Percentiles rank a stretch among this genome's conserved stretches.
These are phyloP conservation scores for Tretioscincus oriximinensis DNA, from an alignment of 2,113 vertebrate species.

Conservation along the genomic window DNA sequence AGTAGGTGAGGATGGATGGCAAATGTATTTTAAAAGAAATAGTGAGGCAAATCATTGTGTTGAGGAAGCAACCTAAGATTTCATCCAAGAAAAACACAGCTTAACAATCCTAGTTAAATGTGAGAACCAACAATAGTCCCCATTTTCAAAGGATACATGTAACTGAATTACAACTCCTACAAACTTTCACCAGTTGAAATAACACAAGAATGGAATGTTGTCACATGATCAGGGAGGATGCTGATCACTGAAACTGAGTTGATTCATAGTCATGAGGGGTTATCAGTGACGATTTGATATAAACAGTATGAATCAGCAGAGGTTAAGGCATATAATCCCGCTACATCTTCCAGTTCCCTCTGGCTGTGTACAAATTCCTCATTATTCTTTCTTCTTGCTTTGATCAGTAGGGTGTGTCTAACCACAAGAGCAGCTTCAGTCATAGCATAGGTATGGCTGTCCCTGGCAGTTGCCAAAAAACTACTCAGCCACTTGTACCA, in stretches of 20 bases:
- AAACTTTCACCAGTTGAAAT: background rate
- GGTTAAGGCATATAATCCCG: constrained; percentile 45
- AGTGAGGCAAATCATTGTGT: too few species aligned
- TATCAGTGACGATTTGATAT: constrained; percentile 42
- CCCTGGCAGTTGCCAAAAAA: constrained; percentile 1
- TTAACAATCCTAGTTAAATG: background rate
- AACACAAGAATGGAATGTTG: constrained; percentile 46
- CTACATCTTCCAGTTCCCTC: constrained; percentile 49
- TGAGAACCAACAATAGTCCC: background rate
- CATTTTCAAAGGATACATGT: background rate
- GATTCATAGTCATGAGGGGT: constrained; percentile 48
- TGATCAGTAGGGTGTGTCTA: constrained; percentile 40
- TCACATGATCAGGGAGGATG: constrained; percentile 44
- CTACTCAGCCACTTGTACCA: background rate
- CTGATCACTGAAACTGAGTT: constrained; percentile 49
- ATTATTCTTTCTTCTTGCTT: constrained; percentile 51
- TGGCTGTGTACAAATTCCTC: constrained; percentile 52
- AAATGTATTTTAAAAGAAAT: too few species aligned
- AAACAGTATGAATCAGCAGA: constrained; percentile 54
- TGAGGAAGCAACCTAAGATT: too few species aligned
- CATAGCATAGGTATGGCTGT: constrained; percentile 11
- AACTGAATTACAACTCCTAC: too few species aligned
- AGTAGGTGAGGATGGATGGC: too few species aligned
- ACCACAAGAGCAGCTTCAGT: constrained; percentile 22
- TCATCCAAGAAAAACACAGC: background rate